Evolutionary conservation across 2,113 vertebrate genomes (phyloP), one percentile per base, ranked within the genome.

Genomic region (Epinephelus fuscoguttatus): DNA sequence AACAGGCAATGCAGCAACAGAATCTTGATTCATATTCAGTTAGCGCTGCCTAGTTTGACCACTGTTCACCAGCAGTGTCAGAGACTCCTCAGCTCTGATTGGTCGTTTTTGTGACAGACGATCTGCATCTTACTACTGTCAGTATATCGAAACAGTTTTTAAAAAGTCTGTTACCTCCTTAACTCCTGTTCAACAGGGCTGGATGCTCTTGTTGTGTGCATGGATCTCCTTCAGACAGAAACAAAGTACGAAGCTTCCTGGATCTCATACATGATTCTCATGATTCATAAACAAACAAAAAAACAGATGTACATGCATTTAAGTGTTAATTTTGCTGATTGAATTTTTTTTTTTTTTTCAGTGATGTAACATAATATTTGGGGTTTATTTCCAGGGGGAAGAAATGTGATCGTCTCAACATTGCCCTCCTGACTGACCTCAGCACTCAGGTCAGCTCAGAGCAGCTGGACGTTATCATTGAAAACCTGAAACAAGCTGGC

Each of bases 121-220:
- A 37, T 37, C 33, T 6, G 33, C 6, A 6, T 37, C 6, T 6
- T 37, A 37, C 6, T 37, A 37, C 33, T 37, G 33, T 37, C 33
- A 37, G 33, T 37, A 37, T 37, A 37, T 37, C 1, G 33, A 37
- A 37, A 37, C 33, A 37, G 33, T 6, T 37, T 37, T 37, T 37
- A 37, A 19, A 69, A 5, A 67, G 5, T 21, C 1, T 50, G 14
- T 80, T 59, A 4, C 1, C 60, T 74, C 91, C 92, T 94, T 95
- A 89, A 94, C 91, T 66, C 19, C 10, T 81, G n/a, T 63, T 42
- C 40, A 76, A 72, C 88, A 99, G 98, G 98, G 95, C 88, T 99
- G 69, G 98, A 99, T 94, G 98, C 98, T 10, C 94, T 99, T 56
- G 94, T 99, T 1, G 98, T 99, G 69, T 97, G 96, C 89, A 99